Evolutionary conservation across 2,797 vertebrate genomes (phyloP), one percentile per base, ranked within the genome.

Genomic region (Falco biarmicus): DNA sequence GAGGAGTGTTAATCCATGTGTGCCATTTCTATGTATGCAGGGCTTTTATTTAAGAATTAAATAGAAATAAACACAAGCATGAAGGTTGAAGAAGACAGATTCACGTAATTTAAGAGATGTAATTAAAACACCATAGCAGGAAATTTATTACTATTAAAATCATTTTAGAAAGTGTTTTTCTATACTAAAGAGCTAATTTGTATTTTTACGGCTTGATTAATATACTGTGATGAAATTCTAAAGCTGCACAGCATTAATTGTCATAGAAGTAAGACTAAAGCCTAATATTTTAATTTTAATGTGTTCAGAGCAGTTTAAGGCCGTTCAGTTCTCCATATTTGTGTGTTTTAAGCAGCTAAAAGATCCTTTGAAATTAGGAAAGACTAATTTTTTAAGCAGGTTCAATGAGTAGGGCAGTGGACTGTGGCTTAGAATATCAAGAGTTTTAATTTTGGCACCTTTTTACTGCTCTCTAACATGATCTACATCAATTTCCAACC

Each of bases 121-220:
- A 94, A 94, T 93, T 92, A 92, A 90, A 96, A 77, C 9, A 76
- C 31, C 17, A 57, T 26, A 76, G 53, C 47, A 65, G 86, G 34
- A 87, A 88, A 94, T 68, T 77, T 89, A 91, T 90, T 75, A 45
- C 31, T 73, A 70, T 89, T 90, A 85, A 90, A 94, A 93, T 74
- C 6, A 89, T 81, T 92, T 95, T 48, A 75, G 57, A 87, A 92
- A 89, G 31, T 0, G 0, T 45, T 94, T 93, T 94, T 87, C 66
- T 57, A 37, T 84, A 50, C 53, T 94, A 63, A 94, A 78, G 57
- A 91, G 11, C 57, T 81, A 91, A 93, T 91, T 97, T 89, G 41
- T 96, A 41, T 85, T 96, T 94, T 95, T 96, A 85, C 0, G 3
- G 59, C 69, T 91, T 96, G 81, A 93, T 95, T 95, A 94, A 93